Conservation (phyloP, 2,888 invertebrate species). For the Macrophya alboannulata region DNA sequence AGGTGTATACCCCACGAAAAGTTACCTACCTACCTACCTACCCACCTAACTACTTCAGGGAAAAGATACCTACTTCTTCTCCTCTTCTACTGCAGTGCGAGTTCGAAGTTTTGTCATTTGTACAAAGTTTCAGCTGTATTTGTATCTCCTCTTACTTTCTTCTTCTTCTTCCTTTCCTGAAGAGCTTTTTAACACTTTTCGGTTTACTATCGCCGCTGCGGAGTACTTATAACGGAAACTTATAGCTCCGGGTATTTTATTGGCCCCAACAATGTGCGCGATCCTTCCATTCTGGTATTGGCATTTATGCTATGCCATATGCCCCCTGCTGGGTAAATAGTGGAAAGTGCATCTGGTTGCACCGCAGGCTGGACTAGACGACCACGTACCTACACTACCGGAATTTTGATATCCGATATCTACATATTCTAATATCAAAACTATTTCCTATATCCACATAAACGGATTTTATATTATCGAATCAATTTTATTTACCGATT, state of each 20-base stretch:
- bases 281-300: conserved; percentile 20
- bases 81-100: not conserved
- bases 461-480: not conserved
- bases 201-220: not conserved
- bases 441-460: not conserved
- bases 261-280: not conserved
- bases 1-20: not conserved
- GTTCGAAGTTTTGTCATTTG: conserved; percentile 1
- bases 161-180: not conserved
- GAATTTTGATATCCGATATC: conserved; percentile 22
- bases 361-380: not conserved
- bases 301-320: conserved; percentile 1
- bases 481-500: conserved; percentile 15
- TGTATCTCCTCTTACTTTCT: not conserved
- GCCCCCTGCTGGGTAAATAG: not conserved
- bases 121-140: not conserved
- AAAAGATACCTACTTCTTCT: not conserved
- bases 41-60: not conserved
- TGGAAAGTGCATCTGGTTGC: conserved; percentile 31
- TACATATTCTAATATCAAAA: not conserved
- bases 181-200: conserved; percentile 8
- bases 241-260: conserved; percentile 24
- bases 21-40: not conserved
- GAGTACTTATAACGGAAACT: not conserved
- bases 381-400: not conserved